Evolutionary conservation across 2,113 vertebrate species (phyloP).

Genomic region (Chaetura pelagica): DNA sequence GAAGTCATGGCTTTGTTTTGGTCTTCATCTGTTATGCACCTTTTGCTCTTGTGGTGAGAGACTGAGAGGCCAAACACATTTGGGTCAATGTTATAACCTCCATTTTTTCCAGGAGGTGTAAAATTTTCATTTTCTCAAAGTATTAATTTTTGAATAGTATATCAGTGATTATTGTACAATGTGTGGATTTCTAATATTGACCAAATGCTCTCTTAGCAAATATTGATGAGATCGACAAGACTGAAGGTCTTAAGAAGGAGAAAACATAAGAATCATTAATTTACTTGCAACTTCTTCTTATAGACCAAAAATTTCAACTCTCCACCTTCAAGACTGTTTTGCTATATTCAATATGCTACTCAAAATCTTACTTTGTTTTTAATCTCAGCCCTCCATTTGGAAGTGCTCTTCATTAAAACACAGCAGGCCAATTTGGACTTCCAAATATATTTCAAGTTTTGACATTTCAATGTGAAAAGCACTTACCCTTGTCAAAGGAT

Average conservation of each 20-base stretch:
- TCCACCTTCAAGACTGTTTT: not conserved
- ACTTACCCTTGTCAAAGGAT: slow-evolving; percentile 12
- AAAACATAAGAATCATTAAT: not conserved
- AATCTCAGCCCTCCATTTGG: not conserved
- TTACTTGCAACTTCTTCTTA: not conserved
- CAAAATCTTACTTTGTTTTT: not conserved
- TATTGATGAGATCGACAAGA: not conserved
- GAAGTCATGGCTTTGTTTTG: not conserved
- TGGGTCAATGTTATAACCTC: not conserved
- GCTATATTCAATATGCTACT: not conserved
- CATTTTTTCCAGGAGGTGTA: not conserved
- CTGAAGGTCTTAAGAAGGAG: not conserved
- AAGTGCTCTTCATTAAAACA: not conserved
- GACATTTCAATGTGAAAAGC: slow-evolving; percentile 15
- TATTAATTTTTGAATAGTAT: not conserved
- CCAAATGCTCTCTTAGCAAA: not conserved
- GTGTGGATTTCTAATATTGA: not conserved
- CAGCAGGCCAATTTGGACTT: not conserved
- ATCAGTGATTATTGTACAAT: not conserved
- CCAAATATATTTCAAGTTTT: not conserved
- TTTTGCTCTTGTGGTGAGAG: not conserved
- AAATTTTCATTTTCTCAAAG: not conserved
- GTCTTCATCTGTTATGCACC: not conserved
- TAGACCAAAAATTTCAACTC: not conserved
- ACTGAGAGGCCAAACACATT: not conserved